phyloP scores from a whole-genome alignment of 2,797 vertebrate species.

The Pantherophis vulpinus region DNA sequence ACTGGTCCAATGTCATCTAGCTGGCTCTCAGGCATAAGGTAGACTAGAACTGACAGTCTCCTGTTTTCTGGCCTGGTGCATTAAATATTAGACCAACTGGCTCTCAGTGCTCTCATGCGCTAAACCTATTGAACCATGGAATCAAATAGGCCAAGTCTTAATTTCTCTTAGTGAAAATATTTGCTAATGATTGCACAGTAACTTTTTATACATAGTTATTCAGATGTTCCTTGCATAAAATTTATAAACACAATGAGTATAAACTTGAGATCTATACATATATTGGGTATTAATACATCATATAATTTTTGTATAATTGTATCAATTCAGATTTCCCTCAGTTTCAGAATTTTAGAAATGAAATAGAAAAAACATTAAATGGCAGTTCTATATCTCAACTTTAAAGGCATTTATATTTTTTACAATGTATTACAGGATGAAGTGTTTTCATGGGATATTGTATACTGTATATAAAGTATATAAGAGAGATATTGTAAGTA shows the following conservation, averaged over 20 bases:
- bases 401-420: neutral
- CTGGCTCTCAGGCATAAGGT: neutral
- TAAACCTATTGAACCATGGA: neutral
- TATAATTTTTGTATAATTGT: neutral
- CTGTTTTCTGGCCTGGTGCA: neutral
- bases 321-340: constrained; percentile 32
- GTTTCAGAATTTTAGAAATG: neutral
- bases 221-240: neutral
- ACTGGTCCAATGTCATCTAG: neutral
- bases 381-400: neutral
- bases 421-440: neutral
- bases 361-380: neutral
- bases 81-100: neutral
- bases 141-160: neutral
- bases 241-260: neutral
- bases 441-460: neutral
- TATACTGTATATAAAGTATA: neutral
- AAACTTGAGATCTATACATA: neutral
- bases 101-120: neutral
- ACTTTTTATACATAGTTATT: neutral
- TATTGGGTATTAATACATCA: neutral
- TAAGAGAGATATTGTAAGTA: neutral
- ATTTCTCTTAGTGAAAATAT: neutral
- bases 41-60: neutral
- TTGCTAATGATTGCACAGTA: neutral